Conservation (phyloP, 2,113 vertebrate genomes). For the Pteruthius melanotis region DNA sequence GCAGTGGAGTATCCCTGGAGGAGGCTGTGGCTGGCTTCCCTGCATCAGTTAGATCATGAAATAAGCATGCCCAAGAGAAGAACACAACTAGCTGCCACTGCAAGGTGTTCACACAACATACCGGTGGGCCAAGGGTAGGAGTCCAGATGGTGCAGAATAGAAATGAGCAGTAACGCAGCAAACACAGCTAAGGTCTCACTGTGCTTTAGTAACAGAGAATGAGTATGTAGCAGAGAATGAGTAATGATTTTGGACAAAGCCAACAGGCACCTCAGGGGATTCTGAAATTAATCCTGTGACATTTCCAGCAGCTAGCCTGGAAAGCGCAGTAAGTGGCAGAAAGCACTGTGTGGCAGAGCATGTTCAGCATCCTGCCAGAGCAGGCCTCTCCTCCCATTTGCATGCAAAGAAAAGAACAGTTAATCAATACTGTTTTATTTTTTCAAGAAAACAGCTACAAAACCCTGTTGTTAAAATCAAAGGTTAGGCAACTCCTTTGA, state of each 20-base stretch:
- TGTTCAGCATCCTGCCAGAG: neutral
- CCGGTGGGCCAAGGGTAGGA: neutral
- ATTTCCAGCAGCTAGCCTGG: conserved; percentile 13
- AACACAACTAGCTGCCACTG: neutral
- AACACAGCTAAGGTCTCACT: neutral
- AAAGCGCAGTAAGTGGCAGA: neutral
- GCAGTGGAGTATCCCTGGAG: neutral
- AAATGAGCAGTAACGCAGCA: neutral
- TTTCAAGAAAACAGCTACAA: neutral
- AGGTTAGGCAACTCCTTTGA: neutral
- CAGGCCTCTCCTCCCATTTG: neutral
- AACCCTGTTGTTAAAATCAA: neutral
- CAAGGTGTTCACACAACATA: neutral
- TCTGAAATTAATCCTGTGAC: conserved; percentile 17
- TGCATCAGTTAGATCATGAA: neutral
- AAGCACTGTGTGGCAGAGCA: neutral
- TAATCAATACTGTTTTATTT: neutral
- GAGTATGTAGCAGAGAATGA: neutral
- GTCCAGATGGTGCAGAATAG: neutral
- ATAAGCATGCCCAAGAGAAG: neutral
- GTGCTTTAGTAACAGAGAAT: neutral
- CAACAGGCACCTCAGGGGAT: conserved; percentile 1
- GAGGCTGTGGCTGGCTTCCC: neutral
- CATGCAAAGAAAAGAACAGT: neutral
- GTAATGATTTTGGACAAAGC: conserved; percentile 8